phyloP scores from a whole-genome alignment of 2,113 vertebrate species.

The Phycodurus eques region DNA sequence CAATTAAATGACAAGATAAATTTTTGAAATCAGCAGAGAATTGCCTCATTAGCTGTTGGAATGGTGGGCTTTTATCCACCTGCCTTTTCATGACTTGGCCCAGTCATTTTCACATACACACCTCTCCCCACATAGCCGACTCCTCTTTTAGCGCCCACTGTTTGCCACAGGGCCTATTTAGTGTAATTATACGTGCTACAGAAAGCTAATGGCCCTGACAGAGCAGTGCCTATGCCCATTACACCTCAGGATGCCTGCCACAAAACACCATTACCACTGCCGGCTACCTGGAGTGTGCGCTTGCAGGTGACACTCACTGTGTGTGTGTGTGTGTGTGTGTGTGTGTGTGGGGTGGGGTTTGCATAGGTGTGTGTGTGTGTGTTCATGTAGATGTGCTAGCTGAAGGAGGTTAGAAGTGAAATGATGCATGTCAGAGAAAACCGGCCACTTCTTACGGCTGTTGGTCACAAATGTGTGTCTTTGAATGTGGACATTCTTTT shows the following conservation, averaged over 20 bases:
- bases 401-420: constrained; percentile 34
- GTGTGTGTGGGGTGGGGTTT: not conserved
- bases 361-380: not conserved
- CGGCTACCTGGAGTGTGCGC: constrained; percentile 33
- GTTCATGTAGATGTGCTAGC: constrained; percentile 32
- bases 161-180: constrained; percentile 68
- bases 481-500: not conserved
- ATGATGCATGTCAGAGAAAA: constrained; percentile 36
- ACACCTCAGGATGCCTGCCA: constrained; percentile 62
- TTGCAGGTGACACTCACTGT: constrained; percentile 16
- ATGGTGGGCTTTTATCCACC: constrained; percentile 6
- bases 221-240: constrained; percentile 62
- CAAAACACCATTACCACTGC: constrained; percentile 63
- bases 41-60: constrained; percentile 2
- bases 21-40: not conserved
- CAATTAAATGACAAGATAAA: not conserved
- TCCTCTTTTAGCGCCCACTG: constrained; percentile 62
- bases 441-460: constrained; percentile 22
- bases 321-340: not conserved
- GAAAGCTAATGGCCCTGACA: constrained; percentile 66
- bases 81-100: constrained; percentile 10
- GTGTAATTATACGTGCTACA: constrained; percentile 70
- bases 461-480: constrained; percentile 16
- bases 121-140: constrained; percentile 13
- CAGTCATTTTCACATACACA: not conserved